Evolutionary conservation across 2,888 invertebrate genomes (phyloP).

Genomic region (Drosophila meridiana): DNA sequence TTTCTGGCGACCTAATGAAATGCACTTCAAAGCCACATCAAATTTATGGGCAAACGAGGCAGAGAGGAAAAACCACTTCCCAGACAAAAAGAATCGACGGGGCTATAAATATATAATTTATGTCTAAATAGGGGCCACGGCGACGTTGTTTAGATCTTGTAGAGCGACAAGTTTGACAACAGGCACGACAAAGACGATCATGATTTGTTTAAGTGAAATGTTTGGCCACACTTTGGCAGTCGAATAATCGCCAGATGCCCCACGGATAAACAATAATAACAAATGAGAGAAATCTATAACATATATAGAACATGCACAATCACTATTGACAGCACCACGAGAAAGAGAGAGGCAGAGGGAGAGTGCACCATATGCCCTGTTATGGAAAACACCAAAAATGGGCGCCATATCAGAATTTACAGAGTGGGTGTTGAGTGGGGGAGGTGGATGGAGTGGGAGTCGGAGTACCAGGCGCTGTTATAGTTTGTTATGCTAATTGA

Average conservation of each 20-base stretch:
- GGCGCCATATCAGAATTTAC: slow-evolving; percentile 51
- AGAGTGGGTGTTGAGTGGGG: slow-evolving; percentile 58
- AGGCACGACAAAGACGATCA: slow-evolving; percentile 38
- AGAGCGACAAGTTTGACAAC: slow-evolving; percentile 44
- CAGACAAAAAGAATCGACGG: slow-evolving; percentile 25
- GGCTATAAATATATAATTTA: slow-evolving; percentile 71
- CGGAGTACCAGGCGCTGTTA: not conserved
- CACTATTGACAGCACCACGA: slow-evolving; percentile 38
- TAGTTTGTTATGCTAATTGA: slow-evolving; percentile 79
- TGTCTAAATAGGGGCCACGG: slow-evolving; percentile 52
- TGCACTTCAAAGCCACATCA: slow-evolving; percentile 37
- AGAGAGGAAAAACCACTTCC: slow-evolving; percentile 32
- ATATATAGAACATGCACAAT: slow-evolving; percentile 28
- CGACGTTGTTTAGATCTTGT: slow-evolving; percentile 19
- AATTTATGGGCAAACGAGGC: slow-evolving; percentile 50
- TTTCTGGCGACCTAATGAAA: slow-evolving; percentile 18
- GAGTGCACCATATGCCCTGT: slow-evolving; percentile 31
- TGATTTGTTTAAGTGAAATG: slow-evolving; percentile 72
- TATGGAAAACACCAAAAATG: slow-evolving; percentile 48
- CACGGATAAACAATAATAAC: slow-evolving; percentile 23
- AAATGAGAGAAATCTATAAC: slow-evolving; percentile 15
- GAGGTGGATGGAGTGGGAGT: not conserved
- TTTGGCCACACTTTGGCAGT: slow-evolving; percentile 59
- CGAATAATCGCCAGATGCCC: slow-evolving; percentile 54
- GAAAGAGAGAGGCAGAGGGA: slow-evolving; percentile 7